phyloP scores from a whole-genome alignment of 92 coral and sea anemone genomes.

The Nematostella vectensis region DNA sequence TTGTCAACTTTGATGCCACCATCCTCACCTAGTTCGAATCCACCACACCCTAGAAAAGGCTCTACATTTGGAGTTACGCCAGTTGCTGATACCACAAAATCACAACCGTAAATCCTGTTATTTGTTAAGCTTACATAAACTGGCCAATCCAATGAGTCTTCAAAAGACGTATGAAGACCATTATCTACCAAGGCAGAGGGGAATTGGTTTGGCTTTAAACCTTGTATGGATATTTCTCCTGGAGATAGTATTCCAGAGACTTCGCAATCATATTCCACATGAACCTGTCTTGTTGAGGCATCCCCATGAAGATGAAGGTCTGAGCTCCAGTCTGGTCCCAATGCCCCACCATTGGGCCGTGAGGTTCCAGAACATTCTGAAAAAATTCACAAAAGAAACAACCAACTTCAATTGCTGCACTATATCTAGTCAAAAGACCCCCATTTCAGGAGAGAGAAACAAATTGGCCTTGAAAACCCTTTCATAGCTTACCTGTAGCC shows the following conservation, averaged over 20 bases:
- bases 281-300: slow-evolving; percentile 36
- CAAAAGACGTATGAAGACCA: background rate
- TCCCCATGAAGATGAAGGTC: slow-evolving; percentile 47
- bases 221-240: slow-evolving; percentile 17
- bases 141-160: slow-evolving; percentile 42
- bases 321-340: slow-evolving; percentile 86
- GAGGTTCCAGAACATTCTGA: slow-evolving; percentile 1
- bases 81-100: slow-evolving; percentile 86
- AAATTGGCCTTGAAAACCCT: too few species aligned
- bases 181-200: slow-evolving; percentile 1
- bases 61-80: slow-evolving; percentile 76
- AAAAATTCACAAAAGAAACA: background rate
- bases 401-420: too few species aligned
- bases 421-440: too few species aligned
- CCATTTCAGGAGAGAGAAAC: too few species aligned
- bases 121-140: slow-evolving; percentile 63
- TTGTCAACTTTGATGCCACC: slow-evolving; percentile 79
- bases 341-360: slow-evolving; percentile 65
- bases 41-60: slow-evolving; percentile 43
- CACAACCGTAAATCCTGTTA: slow-evolving; percentile 75
- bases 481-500: too few species aligned
- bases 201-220: slow-evolving; percentile 17
- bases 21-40: slow-evolving; percentile 60
- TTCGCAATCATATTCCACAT: slow-evolving; percentile 64
- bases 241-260: slow-evolving; percentile 43